Base-by-base conservation (phyloP, 53 echinoderm and acorn worm genomes). In the Paracentrotus lividus region DNA sequence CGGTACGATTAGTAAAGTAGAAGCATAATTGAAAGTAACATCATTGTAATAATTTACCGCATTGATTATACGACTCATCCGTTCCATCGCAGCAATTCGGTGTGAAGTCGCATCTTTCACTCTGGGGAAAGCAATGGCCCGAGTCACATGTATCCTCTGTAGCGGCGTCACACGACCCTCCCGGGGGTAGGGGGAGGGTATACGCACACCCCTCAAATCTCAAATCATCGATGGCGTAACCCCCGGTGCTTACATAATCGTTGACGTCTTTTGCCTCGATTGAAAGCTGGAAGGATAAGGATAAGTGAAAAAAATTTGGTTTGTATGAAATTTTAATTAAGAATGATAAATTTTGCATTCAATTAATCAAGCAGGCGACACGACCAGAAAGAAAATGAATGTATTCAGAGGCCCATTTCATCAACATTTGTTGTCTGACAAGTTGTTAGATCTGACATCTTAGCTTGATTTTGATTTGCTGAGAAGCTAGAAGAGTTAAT, bases 141-240 rank as follows among this genome's bases (percentile, higher is more conserved):
- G 96, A 95, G 42, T 94, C 78, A 67, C 96, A 97, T 45, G 69
- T 90, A 16, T 91, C 91, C 77, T 95, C 89, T 24, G 32, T 32
- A 31, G 94, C 94, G 0, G 57, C 88, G 3, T 93, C 90, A 86
- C 97, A 97, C 20, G 91, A 24, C 1, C 27, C 64, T 1, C 94
- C 78, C 7, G 95, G 94, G 0, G 94, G 42, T 44, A 90, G 69
- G 33, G 90, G 90, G n/a, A 90, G 51, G 69, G 26, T 86, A 53
- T 97, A 96, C n/a, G 95, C 95, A 27, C 97, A 97, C 86, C 94
- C 90, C 10, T 94, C 95, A 81, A 97, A 96, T 24, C 94, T 93
- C 7, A 97, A 49, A 51, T 97, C 97, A 20, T 97, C 97, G 1
- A 97, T 93, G 3, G 97, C 97, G 55, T 95, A 97, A 47, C 97